These are phyloP conservation scores for Phymanthus crucifer DNA, from an alignment of 92 coral and sea anemone genomes.

Conservation along the genomic window DNA sequence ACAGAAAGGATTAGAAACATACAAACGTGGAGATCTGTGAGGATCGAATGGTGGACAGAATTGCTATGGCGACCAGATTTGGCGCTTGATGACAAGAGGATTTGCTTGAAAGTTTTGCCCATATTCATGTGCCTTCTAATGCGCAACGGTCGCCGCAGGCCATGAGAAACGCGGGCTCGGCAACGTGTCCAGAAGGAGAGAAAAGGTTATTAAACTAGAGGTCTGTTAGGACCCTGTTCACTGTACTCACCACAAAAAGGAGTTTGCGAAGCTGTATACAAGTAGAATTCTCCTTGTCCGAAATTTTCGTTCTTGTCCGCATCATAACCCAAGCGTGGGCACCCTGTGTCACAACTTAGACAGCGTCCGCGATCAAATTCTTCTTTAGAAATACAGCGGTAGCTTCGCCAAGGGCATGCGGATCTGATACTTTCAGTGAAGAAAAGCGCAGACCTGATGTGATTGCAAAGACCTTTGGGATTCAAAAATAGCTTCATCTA, in stretches of 20 bases:
- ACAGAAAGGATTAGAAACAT: too few relatives aligned
- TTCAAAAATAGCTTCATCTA: too few relatives aligned
- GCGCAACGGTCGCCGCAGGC: too few relatives aligned
- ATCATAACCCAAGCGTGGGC: conserved; percentile 45
- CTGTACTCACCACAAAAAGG: conserved; percentile 56
- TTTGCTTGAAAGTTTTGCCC: too few relatives aligned
- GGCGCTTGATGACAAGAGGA: too few relatives aligned
- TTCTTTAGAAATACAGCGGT: conserved; percentile 41
- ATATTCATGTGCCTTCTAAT: too few relatives aligned
- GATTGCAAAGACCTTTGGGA: conserved; percentile 26
- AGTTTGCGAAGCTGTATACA: conserved; percentile 30
- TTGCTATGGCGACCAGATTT: too few relatives aligned
- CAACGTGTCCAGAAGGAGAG: too few relatives aligned
- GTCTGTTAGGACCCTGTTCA: too few relatives aligned
- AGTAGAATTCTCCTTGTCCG: conserved; percentile 29
- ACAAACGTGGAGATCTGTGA: too few relatives aligned
- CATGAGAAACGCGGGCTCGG: too few relatives aligned
- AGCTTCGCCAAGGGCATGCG: conserved; percentile 49
- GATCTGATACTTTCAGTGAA: conserved; percentile 46
- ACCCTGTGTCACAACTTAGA: conserved; percentile 23
- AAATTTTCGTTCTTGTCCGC: conserved; percentile 25
- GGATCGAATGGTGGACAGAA: not conserved
- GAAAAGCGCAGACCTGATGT: conserved; percentile 51
- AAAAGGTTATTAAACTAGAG: too few relatives aligned
- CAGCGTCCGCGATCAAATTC: conserved; percentile 51